These are phyloP conservation scores for Hypsibius dujardini DNA, from an alignment of 1,140 invertebrate species.

Conservation along the genomic window DNA sequence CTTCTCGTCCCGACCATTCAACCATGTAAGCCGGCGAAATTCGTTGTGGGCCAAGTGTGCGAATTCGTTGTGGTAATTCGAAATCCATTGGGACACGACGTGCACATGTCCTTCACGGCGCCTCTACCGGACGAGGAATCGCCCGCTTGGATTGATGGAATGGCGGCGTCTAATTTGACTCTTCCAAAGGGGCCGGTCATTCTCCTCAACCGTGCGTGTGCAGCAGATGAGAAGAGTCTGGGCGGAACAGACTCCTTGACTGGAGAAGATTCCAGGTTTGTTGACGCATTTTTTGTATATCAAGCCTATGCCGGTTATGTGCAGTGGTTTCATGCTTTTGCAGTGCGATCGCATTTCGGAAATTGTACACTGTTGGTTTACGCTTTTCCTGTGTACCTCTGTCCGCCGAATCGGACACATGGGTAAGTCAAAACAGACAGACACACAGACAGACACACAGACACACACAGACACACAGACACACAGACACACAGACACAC, in stretches of 20 bases:
- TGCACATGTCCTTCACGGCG: not conserved
- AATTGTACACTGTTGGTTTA: conserved; percentile 1
- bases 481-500: too few species aligned
- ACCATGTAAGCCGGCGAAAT: not conserved
- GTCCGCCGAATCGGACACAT: not conserved
- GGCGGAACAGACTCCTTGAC: not conserved
- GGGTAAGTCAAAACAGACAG: too few species aligned
- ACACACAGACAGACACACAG: too few species aligned
- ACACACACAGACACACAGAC: too few species aligned
- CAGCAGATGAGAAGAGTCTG: not conserved
- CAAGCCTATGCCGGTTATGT: too few species aligned
- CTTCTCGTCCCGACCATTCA: not conserved
- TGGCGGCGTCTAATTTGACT: not conserved
- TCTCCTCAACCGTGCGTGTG: not conserved
- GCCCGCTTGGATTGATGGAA: not conserved
- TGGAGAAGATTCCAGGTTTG: not conserved
- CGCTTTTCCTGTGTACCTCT: not conserved
- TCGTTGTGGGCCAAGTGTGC: not conserved
- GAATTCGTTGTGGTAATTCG: not conserved
- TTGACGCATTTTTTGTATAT: too few species aligned
- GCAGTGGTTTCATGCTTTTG: not conserved
- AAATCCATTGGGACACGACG: not conserved
- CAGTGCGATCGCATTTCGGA: not conserved
- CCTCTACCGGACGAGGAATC: not conserved
- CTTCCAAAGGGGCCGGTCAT: not conserved